phyloP scores from a whole-genome alignment of 2,888 invertebrate genomes.

The Sceliomorpha sp. region DNA sequence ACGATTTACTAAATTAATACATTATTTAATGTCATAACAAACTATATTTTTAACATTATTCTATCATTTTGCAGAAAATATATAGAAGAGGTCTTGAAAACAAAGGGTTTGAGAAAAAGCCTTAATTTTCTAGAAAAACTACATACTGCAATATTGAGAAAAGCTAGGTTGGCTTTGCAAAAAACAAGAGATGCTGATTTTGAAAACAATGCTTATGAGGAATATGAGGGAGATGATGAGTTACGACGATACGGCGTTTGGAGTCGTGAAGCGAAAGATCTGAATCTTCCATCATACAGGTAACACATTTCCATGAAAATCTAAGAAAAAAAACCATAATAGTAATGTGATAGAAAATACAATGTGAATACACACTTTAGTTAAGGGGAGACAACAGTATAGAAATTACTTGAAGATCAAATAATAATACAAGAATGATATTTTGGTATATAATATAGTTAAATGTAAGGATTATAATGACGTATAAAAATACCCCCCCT shows the following conservation, averaged over 20 bases:
- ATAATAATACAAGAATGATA: too few species aligned
- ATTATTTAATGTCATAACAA: not conserved
- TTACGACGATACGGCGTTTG: constrained; percentile 87
- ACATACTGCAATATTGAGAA: constrained; percentile 85
- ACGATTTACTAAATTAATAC: too few species aligned
- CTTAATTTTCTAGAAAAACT: constrained; percentile 89
- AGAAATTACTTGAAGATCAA: too few species aligned
- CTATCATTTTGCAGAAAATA: too few species aligned
- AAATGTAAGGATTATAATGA: too few species aligned
- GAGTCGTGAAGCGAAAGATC: constrained; percentile 88
- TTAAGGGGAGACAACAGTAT: too few species aligned
- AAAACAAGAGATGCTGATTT: constrained; percentile 79
- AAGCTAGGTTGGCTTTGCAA: constrained; percentile 87
- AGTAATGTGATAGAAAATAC: too few species aligned
- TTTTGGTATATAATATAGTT: too few species aligned
- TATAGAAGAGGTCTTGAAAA: constrained; percentile 93
- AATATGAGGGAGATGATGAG: constrained; percentile 81
- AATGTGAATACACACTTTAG: too few species aligned
- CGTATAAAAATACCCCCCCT: too few species aligned
- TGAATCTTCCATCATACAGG: constrained; percentile 91
- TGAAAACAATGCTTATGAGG: constrained; percentile 60
- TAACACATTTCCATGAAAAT: too few species aligned
- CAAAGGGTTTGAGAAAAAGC: constrained; percentile 91
- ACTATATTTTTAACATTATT: not conserved
- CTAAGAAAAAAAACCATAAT: too few species aligned